Conservation (phyloP, 2,113 vertebrate species). For the Rattus rattus region DNA sequence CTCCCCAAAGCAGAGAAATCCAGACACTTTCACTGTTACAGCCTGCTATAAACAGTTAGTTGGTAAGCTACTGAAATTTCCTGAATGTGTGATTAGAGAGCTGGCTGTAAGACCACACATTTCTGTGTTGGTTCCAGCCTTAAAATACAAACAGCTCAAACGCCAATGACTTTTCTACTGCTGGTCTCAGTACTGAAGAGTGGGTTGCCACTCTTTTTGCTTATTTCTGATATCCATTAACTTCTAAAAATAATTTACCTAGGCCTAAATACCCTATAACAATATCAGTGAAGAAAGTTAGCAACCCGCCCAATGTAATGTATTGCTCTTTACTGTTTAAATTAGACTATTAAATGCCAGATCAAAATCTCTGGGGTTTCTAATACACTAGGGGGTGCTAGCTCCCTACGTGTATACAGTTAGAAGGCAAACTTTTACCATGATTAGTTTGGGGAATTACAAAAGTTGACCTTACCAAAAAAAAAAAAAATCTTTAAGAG, state of each 20-base stretch:
- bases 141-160: slow-evolving; percentile 65
- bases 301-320: not conserved
- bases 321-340: slow-evolving; percentile 61
- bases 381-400: slow-evolving; percentile 91
- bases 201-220: not conserved
- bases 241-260: not conserved
- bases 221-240: slow-evolving; percentile 20
- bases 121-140: not conserved
- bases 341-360: slow-evolving; percentile 81
- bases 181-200: slow-evolving; percentile 39
- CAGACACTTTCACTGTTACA: slow-evolving; percentile 79
- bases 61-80: slow-evolving; percentile 72
- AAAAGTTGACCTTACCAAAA: not conserved
- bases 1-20: slow-evolving; percentile 83
- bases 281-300: not conserved
- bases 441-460: slow-evolving; percentile 71
- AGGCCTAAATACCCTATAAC: not conserved
- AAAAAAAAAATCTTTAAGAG: not conserved
- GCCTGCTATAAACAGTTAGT: slow-evolving; percentile 79
- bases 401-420: slow-evolving; percentile 84
- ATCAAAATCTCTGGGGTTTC: slow-evolving; percentile 82
- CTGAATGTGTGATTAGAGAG: slow-evolving; percentile 56
- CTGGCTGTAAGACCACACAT: slow-evolving; percentile 55
- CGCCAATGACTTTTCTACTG: slow-evolving; percentile 59
- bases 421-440: slow-evolving; percentile 64